Evolutionary conservation across 2,888 invertebrate species (phyloP).

Genomic region (Platynereis dumerilii): DNA sequence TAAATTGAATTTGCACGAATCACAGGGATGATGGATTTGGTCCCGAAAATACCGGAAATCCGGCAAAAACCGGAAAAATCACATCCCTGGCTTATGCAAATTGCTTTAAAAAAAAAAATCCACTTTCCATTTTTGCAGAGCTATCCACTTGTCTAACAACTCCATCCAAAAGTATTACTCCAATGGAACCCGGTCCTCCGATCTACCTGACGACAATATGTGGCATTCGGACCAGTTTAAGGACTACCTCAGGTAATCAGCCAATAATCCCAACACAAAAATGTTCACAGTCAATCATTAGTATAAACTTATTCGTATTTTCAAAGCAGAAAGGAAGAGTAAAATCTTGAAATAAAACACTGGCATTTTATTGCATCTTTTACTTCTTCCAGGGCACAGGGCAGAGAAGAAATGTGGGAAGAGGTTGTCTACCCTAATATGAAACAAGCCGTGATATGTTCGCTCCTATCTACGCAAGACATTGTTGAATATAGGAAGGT

Average conservation of each 20-base stretch:
- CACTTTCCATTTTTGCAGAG: slow-evolving; percentile 43
- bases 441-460: slow-evolving; percentile 81
- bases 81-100: too few species aligned
- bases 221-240: slow-evolving; percentile 80
- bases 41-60: too few species aligned
- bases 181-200: slow-evolving; percentile 64
- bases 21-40: too few species aligned
- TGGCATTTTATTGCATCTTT: too few species aligned
- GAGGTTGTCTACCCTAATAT: slow-evolving; percentile 82
- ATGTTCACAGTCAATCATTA: too few species aligned
- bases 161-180: slow-evolving; percentile 87
- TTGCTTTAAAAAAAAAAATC: too few species aligned
- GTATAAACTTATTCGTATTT: too few species aligned
- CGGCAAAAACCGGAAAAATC: too few species aligned
- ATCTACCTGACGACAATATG: slow-evolving; percentile 80
- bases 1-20: too few species aligned
- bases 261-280: too few species aligned
- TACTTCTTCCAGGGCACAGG: slow-evolving; percentile 53
- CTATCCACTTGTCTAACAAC: slow-evolving; percentile 87
- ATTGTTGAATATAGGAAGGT: slow-evolving; percentile 63
- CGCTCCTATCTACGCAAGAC: slow-evolving; percentile 78
- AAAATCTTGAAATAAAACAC: too few species aligned
- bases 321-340: too few species aligned
- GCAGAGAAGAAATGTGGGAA: slow-evolving; percentile 76
- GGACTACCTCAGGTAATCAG: slow-evolving; percentile 67